Conservation (phyloP, 2,888 invertebrate genomes). For the Drosophila histrio region DNA sequence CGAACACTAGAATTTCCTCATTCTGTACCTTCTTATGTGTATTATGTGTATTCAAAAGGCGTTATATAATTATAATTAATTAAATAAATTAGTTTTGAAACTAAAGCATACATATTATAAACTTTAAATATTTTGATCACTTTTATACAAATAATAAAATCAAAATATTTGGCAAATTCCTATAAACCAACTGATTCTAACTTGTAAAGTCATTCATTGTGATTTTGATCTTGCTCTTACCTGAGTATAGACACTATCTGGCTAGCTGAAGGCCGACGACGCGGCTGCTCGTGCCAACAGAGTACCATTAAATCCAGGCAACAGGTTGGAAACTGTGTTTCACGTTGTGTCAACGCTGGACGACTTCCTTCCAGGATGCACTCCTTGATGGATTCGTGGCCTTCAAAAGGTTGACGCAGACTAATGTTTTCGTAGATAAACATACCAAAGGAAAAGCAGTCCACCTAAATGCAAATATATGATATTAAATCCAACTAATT, state of each 20-base stretch:
- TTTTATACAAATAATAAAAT: too few species aligned
- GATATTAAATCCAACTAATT: not conserved
- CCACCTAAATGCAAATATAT: slow-evolving; percentile 87
- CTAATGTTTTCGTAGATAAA: slow-evolving; percentile 97
- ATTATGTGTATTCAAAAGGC: too few species aligned
- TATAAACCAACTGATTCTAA: too few species aligned
- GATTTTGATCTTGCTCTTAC: slow-evolving; percentile 4
- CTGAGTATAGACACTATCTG: slow-evolving; percentile 95
- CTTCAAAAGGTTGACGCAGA: slow-evolving; percentile 96
- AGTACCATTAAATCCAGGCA: slow-evolving; percentile 97
- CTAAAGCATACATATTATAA: too few species aligned
- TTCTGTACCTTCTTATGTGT: too few species aligned
- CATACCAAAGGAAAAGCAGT: slow-evolving; percentile 99
- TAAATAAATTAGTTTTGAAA: too few species aligned
- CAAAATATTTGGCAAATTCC: too few species aligned
- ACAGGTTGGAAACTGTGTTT: slow-evolving; percentile 93
- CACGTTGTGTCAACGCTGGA: slow-evolving; percentile 93
- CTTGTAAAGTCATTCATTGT: too few species aligned
- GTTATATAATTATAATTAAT: too few species aligned
- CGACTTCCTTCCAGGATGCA: slow-evolving; percentile 97
- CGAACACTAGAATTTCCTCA: too few species aligned
- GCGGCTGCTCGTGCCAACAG: slow-evolving; percentile 96
- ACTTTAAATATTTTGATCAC: too few species aligned
- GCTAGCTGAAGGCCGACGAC: slow-evolving; percentile 95
- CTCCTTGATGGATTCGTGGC: slow-evolving; percentile 98